A percentile compares a stretch with the other conserved stretches of the same genome.
These are phyloP conservation scores for Echeneis naucrates DNA, from an alignment of 2,797 vertebrate species.

Conservation along the genomic window DNA sequence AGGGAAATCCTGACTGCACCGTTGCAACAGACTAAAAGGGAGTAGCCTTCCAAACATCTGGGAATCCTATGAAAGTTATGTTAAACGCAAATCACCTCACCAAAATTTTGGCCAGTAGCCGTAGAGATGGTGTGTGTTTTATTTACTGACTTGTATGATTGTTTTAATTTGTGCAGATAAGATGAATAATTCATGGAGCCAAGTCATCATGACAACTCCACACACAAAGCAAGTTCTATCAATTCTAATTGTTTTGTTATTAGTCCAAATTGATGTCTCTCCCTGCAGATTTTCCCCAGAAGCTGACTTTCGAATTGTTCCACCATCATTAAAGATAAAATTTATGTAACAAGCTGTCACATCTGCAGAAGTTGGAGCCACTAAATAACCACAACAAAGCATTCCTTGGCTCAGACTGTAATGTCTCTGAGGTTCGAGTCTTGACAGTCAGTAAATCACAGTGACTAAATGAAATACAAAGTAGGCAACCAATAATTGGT, in stretches of 20 bases:
- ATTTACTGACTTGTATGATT: neutral
- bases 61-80: neutral
- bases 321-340: conserved; percentile 13
- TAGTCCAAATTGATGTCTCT: conserved; percentile 12
- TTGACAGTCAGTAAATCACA: conserved; percentile 28
- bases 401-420: conserved; percentile 34
- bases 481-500: conserved; percentile 4
- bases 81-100: too few species aligned
- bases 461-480: conserved; percentile 30
- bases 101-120: neutral
- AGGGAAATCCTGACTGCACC: neutral
- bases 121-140: neutral
- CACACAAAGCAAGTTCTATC: conserved; percentile 3
- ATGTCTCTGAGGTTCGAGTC: conserved; percentile 16
- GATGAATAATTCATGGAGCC: neutral
- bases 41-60: neutral
- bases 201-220: neutral
- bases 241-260: conserved; percentile 15
- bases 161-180: neutral
- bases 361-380: conserved; percentile 17
- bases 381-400: conserved; percentile 44
- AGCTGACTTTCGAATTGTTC: conserved; percentile 1
- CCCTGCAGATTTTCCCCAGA: conserved; percentile 12
- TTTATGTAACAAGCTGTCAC: conserved; percentile 5
- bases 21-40: neutral